These are phyloP conservation scores for Lutjanus campechanus DNA, from an alignment of 2,797 vertebrate genomes.

Conservation along the genomic window DNA sequence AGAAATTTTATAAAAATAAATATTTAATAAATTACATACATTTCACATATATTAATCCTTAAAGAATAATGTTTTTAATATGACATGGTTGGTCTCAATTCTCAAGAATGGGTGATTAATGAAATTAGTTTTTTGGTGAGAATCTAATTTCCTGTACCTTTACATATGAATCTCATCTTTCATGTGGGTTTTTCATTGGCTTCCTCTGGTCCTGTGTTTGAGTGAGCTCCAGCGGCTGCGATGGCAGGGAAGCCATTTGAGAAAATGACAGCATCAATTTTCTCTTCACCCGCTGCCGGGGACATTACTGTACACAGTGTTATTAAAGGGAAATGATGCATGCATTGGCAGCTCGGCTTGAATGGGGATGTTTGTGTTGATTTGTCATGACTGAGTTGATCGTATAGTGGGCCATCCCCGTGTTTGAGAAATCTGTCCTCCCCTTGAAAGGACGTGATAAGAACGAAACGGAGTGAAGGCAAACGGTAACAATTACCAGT, in stretches of 20 bases:
- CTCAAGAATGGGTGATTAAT: background rate
- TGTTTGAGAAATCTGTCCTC: constrained; percentile 30
- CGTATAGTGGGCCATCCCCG: background rate
- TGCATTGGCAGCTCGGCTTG: constrained; percentile 45
- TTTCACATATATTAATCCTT: no score
- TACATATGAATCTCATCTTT: constrained; percentile 6
- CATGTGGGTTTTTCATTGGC: constrained; percentile 8
- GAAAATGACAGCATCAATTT: constrained; percentile 71
- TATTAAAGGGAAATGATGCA: constrained; percentile 71
- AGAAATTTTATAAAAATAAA: no score
- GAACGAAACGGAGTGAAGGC: constrained; percentile 24
- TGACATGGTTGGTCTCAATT: no score
- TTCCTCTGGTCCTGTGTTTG: constrained; percentile 32
- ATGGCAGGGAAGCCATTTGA: constrained; percentile 53
- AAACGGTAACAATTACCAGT: constrained; percentile 27
- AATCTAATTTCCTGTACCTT: constrained; percentile 39
- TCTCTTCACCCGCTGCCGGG: constrained; percentile 45
- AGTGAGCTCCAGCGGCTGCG: constrained; percentile 27
- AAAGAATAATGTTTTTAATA: no score
- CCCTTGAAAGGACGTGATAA: constrained; percentile 1
- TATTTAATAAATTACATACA: no score
- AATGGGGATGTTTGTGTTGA: constrained; percentile 54
- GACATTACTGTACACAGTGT: constrained; percentile 63
- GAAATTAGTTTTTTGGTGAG: constrained; percentile 22
- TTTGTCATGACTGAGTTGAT: constrained; percentile 56